Evolutionary conservation across 1,140 invertebrate species (phyloP).

Genomic region (Meloidogyne floridensis): DNA sequence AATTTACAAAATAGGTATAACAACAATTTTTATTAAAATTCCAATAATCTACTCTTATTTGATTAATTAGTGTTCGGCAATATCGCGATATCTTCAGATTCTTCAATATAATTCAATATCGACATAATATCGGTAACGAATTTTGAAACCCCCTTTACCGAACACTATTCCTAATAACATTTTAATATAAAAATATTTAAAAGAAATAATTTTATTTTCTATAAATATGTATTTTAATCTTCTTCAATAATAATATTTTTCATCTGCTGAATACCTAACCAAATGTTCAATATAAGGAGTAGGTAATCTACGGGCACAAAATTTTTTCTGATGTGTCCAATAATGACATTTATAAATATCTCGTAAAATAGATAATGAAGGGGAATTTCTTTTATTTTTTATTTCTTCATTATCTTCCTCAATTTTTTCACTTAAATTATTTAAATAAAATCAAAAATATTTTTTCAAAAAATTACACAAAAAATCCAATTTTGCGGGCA

Average conservation of each 20-base stretch:
- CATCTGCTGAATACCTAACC: conserved; percentile 23
- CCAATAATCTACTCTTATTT: too few species aligned
- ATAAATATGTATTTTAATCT: background rate
- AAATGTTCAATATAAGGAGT: conserved; percentile 44
- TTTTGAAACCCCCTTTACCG: too few species aligned
- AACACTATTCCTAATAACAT: too few species aligned
- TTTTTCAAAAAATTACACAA: conserved; percentile 10
- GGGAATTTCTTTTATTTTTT: conserved; percentile 19
- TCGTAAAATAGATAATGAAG: conserved; percentile 12
- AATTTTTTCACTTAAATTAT: conserved; percentile 22
- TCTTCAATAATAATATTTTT: background rate
- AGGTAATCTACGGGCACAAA: conserved; percentile 37
- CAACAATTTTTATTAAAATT: too few species aligned
- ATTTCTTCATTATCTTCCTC: background rate
- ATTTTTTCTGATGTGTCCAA: conserved; percentile 24
- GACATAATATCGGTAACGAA: too few species aligned
- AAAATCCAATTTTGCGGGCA: conserved; percentile 14
- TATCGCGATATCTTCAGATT: too few species aligned
- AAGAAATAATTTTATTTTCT: too few species aligned
- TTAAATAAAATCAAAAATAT: background rate
- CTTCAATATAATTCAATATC: too few species aligned
- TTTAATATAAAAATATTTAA: too few species aligned
- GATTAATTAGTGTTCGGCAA: too few species aligned
- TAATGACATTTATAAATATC: conserved; percentile 22
- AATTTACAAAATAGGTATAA: too few species aligned